Percentiles rank a stretch among this genome's conserved stretches.
These are phyloP conservation scores for Otus sunia DNA, from an alignment of 2,113 vertebrate genomes.

Conservation along the genomic window DNA sequence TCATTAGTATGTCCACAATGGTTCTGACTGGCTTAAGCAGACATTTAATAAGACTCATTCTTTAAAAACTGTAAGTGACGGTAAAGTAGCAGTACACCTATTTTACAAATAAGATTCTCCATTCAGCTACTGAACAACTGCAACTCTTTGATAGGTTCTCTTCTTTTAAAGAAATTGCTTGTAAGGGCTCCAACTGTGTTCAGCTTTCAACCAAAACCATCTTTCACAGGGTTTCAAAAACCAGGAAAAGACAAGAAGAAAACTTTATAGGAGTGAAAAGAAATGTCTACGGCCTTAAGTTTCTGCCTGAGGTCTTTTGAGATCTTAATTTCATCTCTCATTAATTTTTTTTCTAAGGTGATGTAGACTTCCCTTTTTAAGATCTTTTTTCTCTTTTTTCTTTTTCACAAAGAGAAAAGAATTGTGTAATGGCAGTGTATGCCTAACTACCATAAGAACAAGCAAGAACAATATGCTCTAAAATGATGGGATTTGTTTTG, in stretches of 20 bases:
- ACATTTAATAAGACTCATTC: slow-evolving; percentile 59
- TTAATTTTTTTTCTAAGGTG: background rate
- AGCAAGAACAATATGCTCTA: background rate
- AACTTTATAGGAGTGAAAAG: background rate
- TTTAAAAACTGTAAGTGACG: slow-evolving; percentile 1
- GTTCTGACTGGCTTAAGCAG: slow-evolving; percentile 23
- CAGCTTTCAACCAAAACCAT: background rate
- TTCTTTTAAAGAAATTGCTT: slow-evolving; percentile 48
- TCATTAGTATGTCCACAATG: slow-evolving; percentile 31
- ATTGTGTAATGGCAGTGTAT: background rate
- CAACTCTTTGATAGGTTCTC: slow-evolving; percentile 32
- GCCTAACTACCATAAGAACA: background rate
- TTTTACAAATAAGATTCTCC: slow-evolving; percentile 41
- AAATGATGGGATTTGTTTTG: background rate
- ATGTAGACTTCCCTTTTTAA: background rate
- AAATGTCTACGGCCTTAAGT: background rate
- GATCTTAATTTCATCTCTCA: background rate
- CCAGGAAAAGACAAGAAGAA: background rate
- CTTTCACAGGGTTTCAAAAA: slow-evolving; percentile 20
- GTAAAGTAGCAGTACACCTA: slow-evolving; percentile 48
- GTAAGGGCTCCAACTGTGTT: slow-evolving; percentile 22
- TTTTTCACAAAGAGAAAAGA: background rate
- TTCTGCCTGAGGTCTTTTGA: background rate
- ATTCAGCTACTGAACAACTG: slow-evolving; percentile 11
- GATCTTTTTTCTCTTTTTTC: background rate